Evolutionary conservation across 1,140 invertebrate genomes (phyloP), one percentile per base, ranked within the genome.

Genomic region (Temnothorax longispinosus): DNA sequence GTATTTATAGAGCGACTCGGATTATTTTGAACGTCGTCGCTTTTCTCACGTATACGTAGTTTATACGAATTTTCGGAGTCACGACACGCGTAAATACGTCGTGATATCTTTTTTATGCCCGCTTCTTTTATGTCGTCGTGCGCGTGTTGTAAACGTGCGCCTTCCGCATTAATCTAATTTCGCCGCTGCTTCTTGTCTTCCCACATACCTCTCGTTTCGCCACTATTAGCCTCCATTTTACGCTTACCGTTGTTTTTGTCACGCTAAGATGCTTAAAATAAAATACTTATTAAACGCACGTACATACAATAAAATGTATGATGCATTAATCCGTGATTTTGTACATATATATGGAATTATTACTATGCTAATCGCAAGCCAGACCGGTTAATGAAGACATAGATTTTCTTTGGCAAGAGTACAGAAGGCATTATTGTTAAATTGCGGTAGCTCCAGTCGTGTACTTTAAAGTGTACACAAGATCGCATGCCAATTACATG

Each of bases 1-100:
- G 94, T 95, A 95, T 95, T 95, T 95, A 95, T 95, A 95, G 95
- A 95, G 92, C 90, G 85, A 94, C 92, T 93, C 85, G 90, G 90
- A 95, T 95, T 95, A 95, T 95, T 95, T 95, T 93, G 75, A 95
- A 95, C 94, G 88, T 69, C 91, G 91, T 91, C 93, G 92, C 92
- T 95, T 94, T 95, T 94, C 92, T 92, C 92, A 92, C 87, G 90
- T 90, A 85, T 86, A 86, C 87, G 82, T 82, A 75, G 85, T 86
- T 89, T 85, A 81, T 82, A 38, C 85, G 67, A 27, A 74, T 75
- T 84, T 74, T 84, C 80, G 44, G n/a, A 84, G 69, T 74, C 54
- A 67, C 58, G 74, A 52, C 64, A 60, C 64, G 18, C 64, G 47
- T 81, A 60, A 81, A 81, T 81, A 69, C 13, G 15, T 67, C 62